Conservation (phyloP, 2,113 vertebrate species). For the Cynopterus brachyotis region DNA sequence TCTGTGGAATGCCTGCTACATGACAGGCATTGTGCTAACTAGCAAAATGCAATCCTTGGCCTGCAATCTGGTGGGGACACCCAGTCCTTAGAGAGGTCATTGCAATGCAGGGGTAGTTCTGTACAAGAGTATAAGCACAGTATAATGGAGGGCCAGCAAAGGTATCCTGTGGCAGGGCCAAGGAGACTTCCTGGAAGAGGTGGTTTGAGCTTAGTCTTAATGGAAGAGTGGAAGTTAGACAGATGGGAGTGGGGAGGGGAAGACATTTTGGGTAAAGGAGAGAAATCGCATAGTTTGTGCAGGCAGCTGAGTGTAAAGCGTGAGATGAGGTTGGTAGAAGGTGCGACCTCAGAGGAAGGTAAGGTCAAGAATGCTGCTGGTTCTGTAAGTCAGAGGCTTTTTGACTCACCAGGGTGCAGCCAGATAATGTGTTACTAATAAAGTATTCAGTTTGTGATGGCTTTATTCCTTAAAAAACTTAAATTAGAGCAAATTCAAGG, state of each 20-base stretch:
- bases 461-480: background rate
- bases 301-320: background rate
- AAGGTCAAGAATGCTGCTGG: background rate
- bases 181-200: background rate
- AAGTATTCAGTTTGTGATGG: constrained; percentile 22
- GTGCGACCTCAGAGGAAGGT: background rate
- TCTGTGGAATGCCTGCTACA: background rate
- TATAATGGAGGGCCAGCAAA: background rate
- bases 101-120: background rate
- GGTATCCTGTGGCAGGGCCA: background rate
- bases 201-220: background rate
- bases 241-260: background rate
- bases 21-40: background rate
- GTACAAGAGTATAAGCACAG: background rate
- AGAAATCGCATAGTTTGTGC: background rate
- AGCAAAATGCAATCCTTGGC: background rate
- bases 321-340: background rate
- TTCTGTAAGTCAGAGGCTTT: constrained; percentile 30
- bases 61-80: background rate
- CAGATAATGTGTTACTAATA: constrained; percentile 56
- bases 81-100: background rate
- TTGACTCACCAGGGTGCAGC: background rate
- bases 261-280: background rate
- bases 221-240: background rate
- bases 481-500: constrained; percentile 60